Conservation (phyloP, 2,888 invertebrate genomes). For the Acleris cristana region DNA sequence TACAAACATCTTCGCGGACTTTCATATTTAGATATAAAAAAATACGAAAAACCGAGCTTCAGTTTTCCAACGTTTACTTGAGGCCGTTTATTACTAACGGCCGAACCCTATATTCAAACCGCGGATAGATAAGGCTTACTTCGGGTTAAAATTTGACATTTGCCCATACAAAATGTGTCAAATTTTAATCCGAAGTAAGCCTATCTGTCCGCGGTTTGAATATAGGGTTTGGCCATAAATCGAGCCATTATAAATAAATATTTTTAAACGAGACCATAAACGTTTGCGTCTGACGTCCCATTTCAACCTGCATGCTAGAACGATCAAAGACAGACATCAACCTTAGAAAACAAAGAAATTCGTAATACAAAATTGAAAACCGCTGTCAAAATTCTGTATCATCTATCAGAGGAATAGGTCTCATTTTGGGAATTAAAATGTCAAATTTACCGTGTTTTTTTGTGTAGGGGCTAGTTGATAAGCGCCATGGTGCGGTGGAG, state of each 20-base stretch:
- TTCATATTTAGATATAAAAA: too few species aligned
- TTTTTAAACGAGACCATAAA: not conserved
- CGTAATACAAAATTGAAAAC: conserved; percentile 67
- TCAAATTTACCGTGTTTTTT: conserved; percentile 66
- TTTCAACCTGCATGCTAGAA: conserved; percentile 18
- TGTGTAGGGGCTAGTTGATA: conserved; percentile 42
- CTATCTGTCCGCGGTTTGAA: too few species aligned
- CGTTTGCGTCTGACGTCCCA: conserved; percentile 8
- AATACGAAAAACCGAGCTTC: too few species aligned
- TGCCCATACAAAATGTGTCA: too few species aligned
- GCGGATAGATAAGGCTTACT: too few species aligned
- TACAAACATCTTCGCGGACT: too few species aligned
- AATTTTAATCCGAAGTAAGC: too few species aligned
- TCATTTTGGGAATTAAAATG: conserved; percentile 67
- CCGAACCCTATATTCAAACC: too few species aligned
- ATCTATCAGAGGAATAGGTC: conserved; percentile 41
- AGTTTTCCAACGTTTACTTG: too few species aligned
- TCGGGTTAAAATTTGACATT: too few species aligned
- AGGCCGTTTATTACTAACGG: too few species aligned
- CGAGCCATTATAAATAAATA: not conserved
- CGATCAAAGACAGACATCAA: conserved; percentile 26
- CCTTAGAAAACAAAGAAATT: conserved; percentile 62
- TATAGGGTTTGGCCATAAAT: too few species aligned
- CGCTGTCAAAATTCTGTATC: conserved; percentile 61
- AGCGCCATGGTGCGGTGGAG: conserved; percentile 73